Evolutionary conservation across 2,797 vertebrate genomes (phyloP).

Genomic region (Schizopygopsis malacanthus): DNA sequence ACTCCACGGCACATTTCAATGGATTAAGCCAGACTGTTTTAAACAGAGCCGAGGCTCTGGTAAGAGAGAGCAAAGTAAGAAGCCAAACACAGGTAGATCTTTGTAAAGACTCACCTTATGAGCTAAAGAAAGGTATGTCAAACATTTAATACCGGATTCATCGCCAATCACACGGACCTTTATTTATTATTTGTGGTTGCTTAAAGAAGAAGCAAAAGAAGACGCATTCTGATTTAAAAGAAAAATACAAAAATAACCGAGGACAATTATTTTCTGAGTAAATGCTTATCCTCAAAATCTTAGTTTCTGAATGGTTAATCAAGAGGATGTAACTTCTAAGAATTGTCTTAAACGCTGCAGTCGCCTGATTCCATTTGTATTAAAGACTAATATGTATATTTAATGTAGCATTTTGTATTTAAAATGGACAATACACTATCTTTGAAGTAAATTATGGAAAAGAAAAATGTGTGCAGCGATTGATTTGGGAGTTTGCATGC

Average conservation of each 20-base stretch:
- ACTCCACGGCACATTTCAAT: slow-evolving; percentile 91
- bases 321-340: slow-evolving; percentile 82
- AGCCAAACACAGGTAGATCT: slow-evolving; percentile 94
- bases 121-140: slow-evolving; percentile 99
- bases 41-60: slow-evolving; percentile 94
- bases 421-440: slow-evolving; percentile 98
- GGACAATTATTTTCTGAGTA: slow-evolving; percentile 82
- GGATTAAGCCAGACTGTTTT: slow-evolving; percentile 99
- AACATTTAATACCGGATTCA: slow-evolving; percentile 93
- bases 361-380: slow-evolving; percentile 93
- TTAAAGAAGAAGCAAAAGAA: slow-evolving; percentile 73
- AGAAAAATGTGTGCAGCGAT: slow-evolving; percentile 90
- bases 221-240: slow-evolving; percentile 49
- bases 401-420: slow-evolving; percentile 99
- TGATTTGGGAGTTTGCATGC: slow-evolving; percentile 76
- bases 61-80: slow-evolving; percentile 93
- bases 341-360: slow-evolving; percentile 91
- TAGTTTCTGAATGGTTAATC: slow-evolving; percentile 88
- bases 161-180: slow-evolving; percentile 81
- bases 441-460: slow-evolving; percentile 99
- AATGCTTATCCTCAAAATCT: slow-evolving; percentile 84
- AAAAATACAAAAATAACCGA: slow-evolving; percentile 67
- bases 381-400: slow-evolving; percentile 99
- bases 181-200: slow-evolving; percentile 90
- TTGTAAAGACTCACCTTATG: slow-evolving; percentile 98